Evolutionary conservation across 2,113 vertebrate genomes (phyloP), one percentile per base, ranked within the genome.

Genomic region (Hippotragus niger): DNA sequence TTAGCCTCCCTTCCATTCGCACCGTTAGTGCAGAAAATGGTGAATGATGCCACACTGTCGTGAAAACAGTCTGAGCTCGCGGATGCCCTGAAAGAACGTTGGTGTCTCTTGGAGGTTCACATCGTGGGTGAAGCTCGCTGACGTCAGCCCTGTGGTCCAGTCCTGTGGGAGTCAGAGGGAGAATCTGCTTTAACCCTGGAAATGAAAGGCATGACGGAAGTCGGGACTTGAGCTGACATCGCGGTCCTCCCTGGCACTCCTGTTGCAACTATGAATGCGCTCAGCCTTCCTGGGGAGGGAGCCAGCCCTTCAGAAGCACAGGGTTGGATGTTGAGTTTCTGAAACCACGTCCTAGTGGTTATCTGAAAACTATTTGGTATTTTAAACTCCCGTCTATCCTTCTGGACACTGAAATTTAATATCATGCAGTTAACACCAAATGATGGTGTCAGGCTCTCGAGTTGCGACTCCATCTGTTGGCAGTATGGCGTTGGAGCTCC

Each of bases 141-240:
- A 27, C 19, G 0, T 27, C 6, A 45, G 40, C 53, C 29, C 2
- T 5, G 0, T 2, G 0, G 40, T 76, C 14, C 15, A 19, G 55
- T 3, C 36, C 15, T 7, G 36, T 25, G 92, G 45, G 1, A 31
- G 1, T 9, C 33, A 1, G 19, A 17, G 47, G 71, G 40, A 33
- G 15, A 21, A n/a, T 47, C 27, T 14, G 29, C 43, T 16, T 0
- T 40, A 23, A 25, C 5, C n/a, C 87, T 11, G 2, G 91, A 21
- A 71, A 60, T n/a, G 31, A 11, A 25, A 29, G 45, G 6, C 3
- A 0, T 0, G 58, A 0, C 2, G 8, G 50, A 3, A 33, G 29
- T 25, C 25, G 1, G 43, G 53, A 7, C 78, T 58, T 7, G 47
- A 13, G 6, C 8, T 8, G 19, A 1, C 0, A 0, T 15, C 0